Evolutionary conservation across 2,113 vertebrate species (phyloP).

Genomic region (Hirundichthys speculiger): DNA sequence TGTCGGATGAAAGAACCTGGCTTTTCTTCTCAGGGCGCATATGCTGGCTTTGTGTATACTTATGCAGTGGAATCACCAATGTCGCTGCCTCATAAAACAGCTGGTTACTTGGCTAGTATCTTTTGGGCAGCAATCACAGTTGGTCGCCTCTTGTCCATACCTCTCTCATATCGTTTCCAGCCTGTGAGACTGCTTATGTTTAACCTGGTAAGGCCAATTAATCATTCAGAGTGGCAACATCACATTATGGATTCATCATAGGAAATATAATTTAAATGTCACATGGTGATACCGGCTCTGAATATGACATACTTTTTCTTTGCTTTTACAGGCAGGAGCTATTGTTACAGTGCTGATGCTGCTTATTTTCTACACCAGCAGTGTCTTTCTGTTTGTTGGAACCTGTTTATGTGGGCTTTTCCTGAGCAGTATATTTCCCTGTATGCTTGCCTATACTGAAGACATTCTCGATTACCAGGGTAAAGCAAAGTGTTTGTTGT

Average conservation of each 20-base stretch:
- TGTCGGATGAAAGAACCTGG: background rate
- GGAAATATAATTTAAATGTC: background rate
- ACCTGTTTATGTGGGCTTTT: conserved; percentile 91
- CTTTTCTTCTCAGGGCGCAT: conserved; percentile 84
- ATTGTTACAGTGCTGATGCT: conserved; percentile 88
- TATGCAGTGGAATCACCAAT: conserved; percentile 89
- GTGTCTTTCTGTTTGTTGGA: conserved; percentile 89
- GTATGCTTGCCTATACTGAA: conserved; percentile 93
- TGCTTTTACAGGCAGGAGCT: conserved; percentile 84
- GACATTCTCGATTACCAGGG: conserved; percentile 92
- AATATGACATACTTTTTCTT: background rate
- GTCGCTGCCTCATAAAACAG: conserved; percentile 84
- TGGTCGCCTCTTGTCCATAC: conserved; percentile 92
- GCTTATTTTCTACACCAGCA: conserved; percentile 87
- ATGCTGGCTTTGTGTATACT: conserved; percentile 93
- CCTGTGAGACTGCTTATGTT: conserved; percentile 89
- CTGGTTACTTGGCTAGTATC: conserved; percentile 92
- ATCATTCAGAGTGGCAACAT: background rate
- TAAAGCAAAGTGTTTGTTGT: conserved; percentile 47
- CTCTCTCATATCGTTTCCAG: conserved; percentile 87
- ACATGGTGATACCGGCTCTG: background rate
- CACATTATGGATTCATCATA: background rate
- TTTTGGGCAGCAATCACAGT: conserved; percentile 95
- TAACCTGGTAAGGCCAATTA: conserved; percentile 85
- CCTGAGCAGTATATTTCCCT: conserved; percentile 96